These are phyloP conservation scores for Sarcoramphus papa DNA, from an alignment of 2,797 vertebrate genomes.

Conservation along the genomic window DNA sequence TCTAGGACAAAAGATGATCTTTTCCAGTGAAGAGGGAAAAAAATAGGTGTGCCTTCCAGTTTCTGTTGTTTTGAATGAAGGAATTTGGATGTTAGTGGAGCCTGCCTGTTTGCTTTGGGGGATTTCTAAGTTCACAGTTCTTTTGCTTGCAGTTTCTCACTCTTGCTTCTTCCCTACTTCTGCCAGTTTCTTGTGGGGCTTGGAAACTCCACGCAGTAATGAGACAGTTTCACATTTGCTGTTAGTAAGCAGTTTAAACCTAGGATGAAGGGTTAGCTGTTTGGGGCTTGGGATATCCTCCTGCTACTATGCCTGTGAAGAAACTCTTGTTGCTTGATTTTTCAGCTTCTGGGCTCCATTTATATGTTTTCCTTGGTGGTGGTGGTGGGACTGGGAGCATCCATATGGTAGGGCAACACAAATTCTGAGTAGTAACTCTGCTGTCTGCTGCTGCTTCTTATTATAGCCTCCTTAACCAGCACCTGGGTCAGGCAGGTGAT, in stretches of 20 bases:
- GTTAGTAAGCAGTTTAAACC: neutral
- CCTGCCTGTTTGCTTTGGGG: neutral
- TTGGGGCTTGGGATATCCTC: neutral
- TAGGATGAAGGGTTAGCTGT: neutral
- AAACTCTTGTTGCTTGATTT: neutral
- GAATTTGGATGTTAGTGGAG: neutral
- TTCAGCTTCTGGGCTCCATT: neutral
- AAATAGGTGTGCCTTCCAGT: neutral
- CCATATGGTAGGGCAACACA: neutral
- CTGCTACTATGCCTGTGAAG: neutral
- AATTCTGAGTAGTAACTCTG: neutral
- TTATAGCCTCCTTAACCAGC: neutral
- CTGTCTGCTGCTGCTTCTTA: neutral
- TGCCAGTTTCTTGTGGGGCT: neutral
- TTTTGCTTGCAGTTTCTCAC: neutral
- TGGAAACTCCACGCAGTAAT: neutral
- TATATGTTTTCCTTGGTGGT: neutral
- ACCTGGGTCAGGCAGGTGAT: neutral
- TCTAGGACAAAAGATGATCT: neutral
- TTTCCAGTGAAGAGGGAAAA: neutral
- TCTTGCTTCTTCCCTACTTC: neutral
- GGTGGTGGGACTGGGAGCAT: neutral
- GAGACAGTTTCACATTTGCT: neutral
- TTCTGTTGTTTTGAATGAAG: neutral
- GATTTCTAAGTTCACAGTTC: neutral